phyloP scores from a whole-genome alignment of 2,797 vertebrate genomes.

The Micromesistius poutassou region DNA sequence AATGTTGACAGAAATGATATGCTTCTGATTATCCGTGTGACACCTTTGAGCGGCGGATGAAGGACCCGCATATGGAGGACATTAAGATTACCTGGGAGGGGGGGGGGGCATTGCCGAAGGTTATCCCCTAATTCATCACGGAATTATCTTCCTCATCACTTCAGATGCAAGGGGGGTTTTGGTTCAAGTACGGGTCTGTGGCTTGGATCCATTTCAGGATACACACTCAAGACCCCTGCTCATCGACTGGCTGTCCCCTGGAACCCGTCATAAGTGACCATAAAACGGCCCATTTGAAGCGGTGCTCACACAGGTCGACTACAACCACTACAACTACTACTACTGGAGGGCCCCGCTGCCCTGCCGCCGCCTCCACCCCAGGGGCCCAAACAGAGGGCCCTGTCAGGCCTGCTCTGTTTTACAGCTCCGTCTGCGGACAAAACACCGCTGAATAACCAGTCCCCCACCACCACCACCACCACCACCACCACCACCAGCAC shows the following conservation, averaged over 20 bases:
- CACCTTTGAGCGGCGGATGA: conserved; percentile 40
- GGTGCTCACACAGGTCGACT: conserved; percentile 31
- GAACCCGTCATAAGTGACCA: conserved; percentile 50
- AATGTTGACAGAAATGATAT: conserved; percentile 21
- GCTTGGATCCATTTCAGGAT: not conserved
- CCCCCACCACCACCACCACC: conserved; percentile 27
- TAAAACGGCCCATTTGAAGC: conserved; percentile 55
- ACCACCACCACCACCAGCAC: conserved; percentile 21
- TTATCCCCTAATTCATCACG: conserved; percentile 44
- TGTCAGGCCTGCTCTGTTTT: conserved; percentile 67
- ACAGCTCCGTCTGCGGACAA: conserved; percentile 74
- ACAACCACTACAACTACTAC: conserved; percentile 22
- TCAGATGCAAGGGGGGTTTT: conserved; percentile 2
- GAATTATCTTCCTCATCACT: conserved; percentile 23
- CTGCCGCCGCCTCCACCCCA: conserved; percentile 45
- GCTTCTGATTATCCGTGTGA: conserved; percentile 41
- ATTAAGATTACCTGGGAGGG: conserved; percentile 35
- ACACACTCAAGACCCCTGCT: conserved; percentile 14
- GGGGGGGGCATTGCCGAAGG: conserved; percentile 26
- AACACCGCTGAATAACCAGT: conserved; percentile 52
- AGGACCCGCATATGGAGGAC: conserved; percentile 45
- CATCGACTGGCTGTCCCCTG: conserved; percentile 30
- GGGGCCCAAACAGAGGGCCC: conserved; percentile 35
- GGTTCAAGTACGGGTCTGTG: conserved; percentile 9
- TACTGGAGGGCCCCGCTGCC: conserved; percentile 26